Conservation (phyloP, 2,888 invertebrate species). For the Drosophila limbata region DNA sequence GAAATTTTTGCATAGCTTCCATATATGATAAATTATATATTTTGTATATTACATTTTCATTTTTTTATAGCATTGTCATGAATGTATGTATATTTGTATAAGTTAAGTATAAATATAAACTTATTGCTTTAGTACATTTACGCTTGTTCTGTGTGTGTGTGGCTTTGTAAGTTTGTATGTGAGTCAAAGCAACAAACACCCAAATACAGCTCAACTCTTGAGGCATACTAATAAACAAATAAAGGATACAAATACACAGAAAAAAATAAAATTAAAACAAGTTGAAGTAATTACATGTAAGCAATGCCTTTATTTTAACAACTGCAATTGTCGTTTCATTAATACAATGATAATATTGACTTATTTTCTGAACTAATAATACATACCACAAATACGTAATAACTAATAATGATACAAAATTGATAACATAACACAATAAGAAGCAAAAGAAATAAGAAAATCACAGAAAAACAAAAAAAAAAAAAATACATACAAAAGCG, state of each 20-base stretch:
- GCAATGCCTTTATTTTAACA: constrained; percentile 56
- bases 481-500: constrained; percentile 37
- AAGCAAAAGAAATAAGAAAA: constrained; percentile 37
- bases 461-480: constrained; percentile 53
- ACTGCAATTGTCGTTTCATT: constrained; percentile 42
- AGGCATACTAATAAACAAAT: constrained; percentile 25
- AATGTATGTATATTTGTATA: constrained; percentile 69
- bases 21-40: constrained; percentile 55
- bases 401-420: constrained; percentile 50
- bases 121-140: constrained; percentile 75
- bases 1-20: constrained; percentile 60
- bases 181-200: constrained; percentile 47
- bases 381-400: constrained; percentile 54
- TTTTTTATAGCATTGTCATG: constrained; percentile 67
- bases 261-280: constrained; percentile 21
- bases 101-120: constrained; percentile 66
- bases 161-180: constrained; percentile 20
- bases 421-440: constrained; percentile 40
- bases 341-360: constrained; percentile 46
- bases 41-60: constrained; percentile 31
- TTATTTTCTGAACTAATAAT: constrained; percentile 37
- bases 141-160: constrained; percentile 43
- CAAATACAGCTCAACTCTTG: constrained; percentile 45
- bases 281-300: constrained; percentile 23
- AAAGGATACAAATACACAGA: constrained; percentile 24